phyloP scores from a whole-genome alignment of 2,888 invertebrate genomes.

The Tetragonisca angustula region DNA sequence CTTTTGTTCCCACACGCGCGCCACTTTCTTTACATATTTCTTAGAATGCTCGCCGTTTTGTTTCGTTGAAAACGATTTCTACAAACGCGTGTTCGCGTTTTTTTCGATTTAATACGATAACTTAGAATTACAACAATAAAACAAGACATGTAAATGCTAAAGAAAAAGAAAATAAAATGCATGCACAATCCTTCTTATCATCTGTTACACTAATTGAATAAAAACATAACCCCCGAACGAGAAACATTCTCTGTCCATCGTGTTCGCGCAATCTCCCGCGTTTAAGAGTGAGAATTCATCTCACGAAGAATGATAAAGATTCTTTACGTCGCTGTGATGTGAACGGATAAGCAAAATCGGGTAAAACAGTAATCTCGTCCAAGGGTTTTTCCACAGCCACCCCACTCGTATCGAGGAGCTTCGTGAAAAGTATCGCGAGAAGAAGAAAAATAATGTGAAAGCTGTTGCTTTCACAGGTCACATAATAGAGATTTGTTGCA shows the following conservation, averaged over 20 bases:
- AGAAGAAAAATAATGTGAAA: background rate
- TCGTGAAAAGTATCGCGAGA: conserved; percentile 6
- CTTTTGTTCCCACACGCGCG: background rate
- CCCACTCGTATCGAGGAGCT: background rate
- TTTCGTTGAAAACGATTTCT: background rate
- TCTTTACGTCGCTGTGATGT: background rate
- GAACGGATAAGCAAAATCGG: background rate
- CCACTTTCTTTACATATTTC: conserved; percentile 6
- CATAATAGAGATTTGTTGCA: conserved; percentile 43
- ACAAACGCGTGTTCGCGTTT: background rate
- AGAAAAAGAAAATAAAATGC: background rate
- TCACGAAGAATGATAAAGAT: background rate
- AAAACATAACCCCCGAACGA: conserved; percentile 35
- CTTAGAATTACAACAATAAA: background rate
- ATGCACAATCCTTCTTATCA: conserved; percentile 10
- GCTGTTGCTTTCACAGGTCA: background rate
- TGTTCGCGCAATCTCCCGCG: background rate
- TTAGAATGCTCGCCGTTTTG: background rate
- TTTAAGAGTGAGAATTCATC: background rate
- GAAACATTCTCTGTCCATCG: background rate
- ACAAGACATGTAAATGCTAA: background rate
- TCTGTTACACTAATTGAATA: background rate
- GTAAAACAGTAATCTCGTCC: conserved; percentile 32
- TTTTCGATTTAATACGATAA: background rate
- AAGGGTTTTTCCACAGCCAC: conserved; percentile 25